Conservation (phyloP, 1,140 invertebrate species). For the Euschistus heros region DNA sequence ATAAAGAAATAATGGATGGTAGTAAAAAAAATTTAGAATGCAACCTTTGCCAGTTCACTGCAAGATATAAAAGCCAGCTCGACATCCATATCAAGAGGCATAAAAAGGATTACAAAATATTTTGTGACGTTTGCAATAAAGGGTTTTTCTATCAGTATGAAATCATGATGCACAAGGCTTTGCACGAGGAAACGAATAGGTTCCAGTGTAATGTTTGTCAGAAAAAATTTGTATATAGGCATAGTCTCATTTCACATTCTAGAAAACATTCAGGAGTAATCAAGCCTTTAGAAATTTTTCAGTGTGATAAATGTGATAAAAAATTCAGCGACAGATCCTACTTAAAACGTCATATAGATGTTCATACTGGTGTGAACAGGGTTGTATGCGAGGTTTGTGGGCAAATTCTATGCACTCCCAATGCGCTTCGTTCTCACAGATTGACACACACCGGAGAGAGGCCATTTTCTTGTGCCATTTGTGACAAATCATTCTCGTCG, state of each 20-base stretch:
- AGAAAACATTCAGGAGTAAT: not conserved
- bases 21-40: not conserved
- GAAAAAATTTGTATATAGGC: constrained; percentile 3
- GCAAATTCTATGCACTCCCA: not conserved
- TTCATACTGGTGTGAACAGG: not conserved
- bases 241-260: not conserved
- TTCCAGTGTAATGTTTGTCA: constrained; percentile 8
- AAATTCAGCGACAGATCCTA: not conserved
- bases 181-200: not conserved
- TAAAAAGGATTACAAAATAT: constrained; percentile 5
- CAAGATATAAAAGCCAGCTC: not conserved
- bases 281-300: not conserved
- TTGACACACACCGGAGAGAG: constrained; percentile 30
- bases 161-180: not conserved
- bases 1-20: no score
- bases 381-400: not conserved
- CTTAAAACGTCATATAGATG: not conserved
- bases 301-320: constrained; percentile 6
- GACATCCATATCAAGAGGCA: constrained; percentile 5
- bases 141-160: constrained; percentile 5
- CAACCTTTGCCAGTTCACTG: not conserved
- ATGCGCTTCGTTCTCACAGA: not conserved
- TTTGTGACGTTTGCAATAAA: not conserved
- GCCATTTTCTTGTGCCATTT: constrained; percentile 29
- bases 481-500: constrained; percentile 31